Evolutionary conservation across 2,113 vertebrate genomes (phyloP).

Genomic region (Mionectes macconnelli): DNA sequence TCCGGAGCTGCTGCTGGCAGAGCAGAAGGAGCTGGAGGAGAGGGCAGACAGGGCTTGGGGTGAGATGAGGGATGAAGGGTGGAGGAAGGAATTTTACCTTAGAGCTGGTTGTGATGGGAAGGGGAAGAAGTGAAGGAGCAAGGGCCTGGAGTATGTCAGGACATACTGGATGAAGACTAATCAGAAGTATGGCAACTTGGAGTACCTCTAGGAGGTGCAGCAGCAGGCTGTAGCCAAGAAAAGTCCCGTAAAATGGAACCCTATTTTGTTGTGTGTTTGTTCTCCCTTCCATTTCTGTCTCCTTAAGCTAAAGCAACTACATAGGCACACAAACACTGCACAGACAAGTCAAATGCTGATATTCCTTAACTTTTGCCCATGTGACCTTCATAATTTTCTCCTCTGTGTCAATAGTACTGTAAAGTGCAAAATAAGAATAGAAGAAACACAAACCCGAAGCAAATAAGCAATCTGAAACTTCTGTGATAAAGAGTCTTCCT

Average conservation of each 20-base stretch:
- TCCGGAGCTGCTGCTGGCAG: rapidly evolving
- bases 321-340: neutral
- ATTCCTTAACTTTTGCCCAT: neutral
- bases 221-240: neutral
- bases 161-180: neutral
- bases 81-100: neutral
- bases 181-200: neutral
- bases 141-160: rapidly evolving
- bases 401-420: neutral
- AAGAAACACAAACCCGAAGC: neutral
- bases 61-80: neutral
- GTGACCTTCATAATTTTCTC: neutral
- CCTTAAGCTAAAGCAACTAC: neutral
- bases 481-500: neutral
- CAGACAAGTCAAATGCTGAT: neutral
- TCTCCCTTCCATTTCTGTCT: neutral
- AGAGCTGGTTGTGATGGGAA: neutral
- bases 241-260: neutral
- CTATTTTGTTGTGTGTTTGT: neutral
- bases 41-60: neutral
- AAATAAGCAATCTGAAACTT: neutral
- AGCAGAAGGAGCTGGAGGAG: neutral
- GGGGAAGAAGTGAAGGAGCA: neutral
- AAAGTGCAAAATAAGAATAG: neutral
- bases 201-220: neutral